Conservation (phyloP, 2,797 vertebrate genomes). For the Chiloscyllium punctatum region DNA sequence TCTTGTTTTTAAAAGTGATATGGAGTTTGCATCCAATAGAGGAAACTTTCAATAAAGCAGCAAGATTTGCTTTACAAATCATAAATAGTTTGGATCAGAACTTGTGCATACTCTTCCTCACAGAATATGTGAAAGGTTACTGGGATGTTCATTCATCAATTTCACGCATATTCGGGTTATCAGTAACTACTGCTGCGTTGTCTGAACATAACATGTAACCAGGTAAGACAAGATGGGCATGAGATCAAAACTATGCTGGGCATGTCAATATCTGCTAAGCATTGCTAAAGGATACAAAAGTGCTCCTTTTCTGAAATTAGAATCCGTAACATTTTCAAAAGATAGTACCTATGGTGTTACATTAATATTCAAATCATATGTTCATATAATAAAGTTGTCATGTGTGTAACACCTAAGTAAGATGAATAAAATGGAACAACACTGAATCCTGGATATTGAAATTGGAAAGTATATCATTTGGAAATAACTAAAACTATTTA, state of each 20-base stretch:
- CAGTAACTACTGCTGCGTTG: too few relatives aligned
- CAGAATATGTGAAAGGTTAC: too few relatives aligned
- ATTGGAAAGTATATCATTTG: neutral
- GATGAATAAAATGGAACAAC: neutral
- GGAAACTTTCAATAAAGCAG: too few relatives aligned
- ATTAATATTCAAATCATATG: neutral
- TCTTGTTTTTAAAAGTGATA: too few relatives aligned
- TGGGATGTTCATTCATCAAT: too few relatives aligned
- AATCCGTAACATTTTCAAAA: neutral
- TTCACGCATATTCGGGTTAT: too few relatives aligned
- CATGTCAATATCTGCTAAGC: neutral
- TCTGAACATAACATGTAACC: neutral
- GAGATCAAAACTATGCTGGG: neutral
- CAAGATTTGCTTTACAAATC: too few relatives aligned
- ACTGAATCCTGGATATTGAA: neutral
- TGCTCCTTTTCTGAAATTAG: neutral
- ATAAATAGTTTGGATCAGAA: too few relatives aligned
- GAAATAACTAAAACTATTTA: too few relatives aligned
- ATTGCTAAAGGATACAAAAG: too few relatives aligned
- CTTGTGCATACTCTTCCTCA: too few relatives aligned
- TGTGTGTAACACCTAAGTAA: neutral
- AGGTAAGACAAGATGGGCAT: neutral
- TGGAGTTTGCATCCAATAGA: too few relatives aligned
- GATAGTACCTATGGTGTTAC: neutral
- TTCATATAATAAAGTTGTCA: neutral